Evolutionary conservation across 2,888 invertebrate species (phyloP).

Genomic region (Phengaris alcon): DNA sequence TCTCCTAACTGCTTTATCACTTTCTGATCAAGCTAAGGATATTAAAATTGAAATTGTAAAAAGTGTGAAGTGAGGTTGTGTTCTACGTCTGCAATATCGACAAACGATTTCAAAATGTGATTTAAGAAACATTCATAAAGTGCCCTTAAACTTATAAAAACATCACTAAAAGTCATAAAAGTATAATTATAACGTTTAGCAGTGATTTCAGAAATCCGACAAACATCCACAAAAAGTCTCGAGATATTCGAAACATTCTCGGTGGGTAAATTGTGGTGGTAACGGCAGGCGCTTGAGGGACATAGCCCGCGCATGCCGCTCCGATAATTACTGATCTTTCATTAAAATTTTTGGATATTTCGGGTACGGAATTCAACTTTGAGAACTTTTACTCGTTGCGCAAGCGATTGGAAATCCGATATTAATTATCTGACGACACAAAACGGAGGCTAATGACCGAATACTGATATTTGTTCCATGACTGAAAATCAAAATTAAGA

Average conservation of each 20-base stretch:
- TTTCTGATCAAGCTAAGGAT: neutral
- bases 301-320: slow-evolving; percentile 36
- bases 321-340: slow-evolving; percentile 42
- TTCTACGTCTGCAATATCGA: neutral
- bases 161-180: slow-evolving; percentile 24
- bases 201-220: slow-evolving; percentile 11
- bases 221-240: slow-evolving; percentile 33
- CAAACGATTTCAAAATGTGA: neutral
- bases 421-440: slow-evolving; percentile 35
- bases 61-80: neutral
- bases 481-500: too few species aligned
- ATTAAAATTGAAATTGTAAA: neutral
- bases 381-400: slow-evolving; percentile 34
- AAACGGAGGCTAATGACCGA: slow-evolving; percentile 15
- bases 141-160: slow-evolving; percentile 32
- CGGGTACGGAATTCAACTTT: slow-evolving; percentile 38
- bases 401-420: slow-evolving; percentile 18
- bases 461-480: too few species aligned
- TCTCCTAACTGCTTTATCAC: neutral
- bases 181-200: slow-evolving; percentile 26
- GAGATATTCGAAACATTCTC: slow-evolving; percentile 34
- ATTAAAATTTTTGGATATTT: slow-evolving; percentile 43
- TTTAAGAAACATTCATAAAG: neutral
- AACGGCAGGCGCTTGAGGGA: slow-evolving; percentile 34
- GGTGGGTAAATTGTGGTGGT: slow-evolving; percentile 37